phyloP scores from a whole-genome alignment of 2,113 vertebrate genomes.

The Amblyornis subalaris region DNA sequence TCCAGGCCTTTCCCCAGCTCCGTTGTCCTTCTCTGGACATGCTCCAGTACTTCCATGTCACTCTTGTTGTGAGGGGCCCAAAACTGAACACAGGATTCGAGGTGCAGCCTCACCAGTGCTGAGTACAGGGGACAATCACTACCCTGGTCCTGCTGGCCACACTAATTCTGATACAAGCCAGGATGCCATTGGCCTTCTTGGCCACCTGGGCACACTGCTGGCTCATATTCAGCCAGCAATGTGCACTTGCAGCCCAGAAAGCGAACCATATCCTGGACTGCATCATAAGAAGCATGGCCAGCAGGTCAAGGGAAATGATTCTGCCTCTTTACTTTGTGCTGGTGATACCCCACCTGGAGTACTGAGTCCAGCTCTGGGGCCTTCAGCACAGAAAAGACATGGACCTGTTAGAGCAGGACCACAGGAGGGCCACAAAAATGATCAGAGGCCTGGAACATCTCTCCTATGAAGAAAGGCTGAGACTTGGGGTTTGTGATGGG shows the following conservation, averaged over 20 bases:
- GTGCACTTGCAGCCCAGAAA: neutral
- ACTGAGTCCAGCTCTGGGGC: no score
- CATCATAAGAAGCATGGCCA: neutral
- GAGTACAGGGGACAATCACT: neutral
- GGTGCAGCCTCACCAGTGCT: neutral
- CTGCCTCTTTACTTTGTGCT: neutral
- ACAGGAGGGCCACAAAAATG: no score
- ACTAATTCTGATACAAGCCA: neutral
- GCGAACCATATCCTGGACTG: rapidly evolving
- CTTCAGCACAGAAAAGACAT: no score
- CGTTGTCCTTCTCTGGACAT: neutral
- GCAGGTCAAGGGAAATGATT: rapidly evolving
- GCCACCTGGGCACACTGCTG: no score
- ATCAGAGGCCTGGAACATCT: no score
- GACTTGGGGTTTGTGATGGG: no score
- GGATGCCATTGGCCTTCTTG: neutral
- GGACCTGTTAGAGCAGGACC: no score
- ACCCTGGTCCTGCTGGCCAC: neutral
- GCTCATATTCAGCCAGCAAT: no score
- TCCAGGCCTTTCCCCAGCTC: no score
- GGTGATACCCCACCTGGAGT: neutral
- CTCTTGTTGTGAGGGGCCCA: no score
- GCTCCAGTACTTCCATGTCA: neutral
- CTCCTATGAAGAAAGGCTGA: no score
- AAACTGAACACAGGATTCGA: neutral